Conservation (phyloP, 2,888 invertebrate genomes). For the Margaritifera margaritifera region DNA sequence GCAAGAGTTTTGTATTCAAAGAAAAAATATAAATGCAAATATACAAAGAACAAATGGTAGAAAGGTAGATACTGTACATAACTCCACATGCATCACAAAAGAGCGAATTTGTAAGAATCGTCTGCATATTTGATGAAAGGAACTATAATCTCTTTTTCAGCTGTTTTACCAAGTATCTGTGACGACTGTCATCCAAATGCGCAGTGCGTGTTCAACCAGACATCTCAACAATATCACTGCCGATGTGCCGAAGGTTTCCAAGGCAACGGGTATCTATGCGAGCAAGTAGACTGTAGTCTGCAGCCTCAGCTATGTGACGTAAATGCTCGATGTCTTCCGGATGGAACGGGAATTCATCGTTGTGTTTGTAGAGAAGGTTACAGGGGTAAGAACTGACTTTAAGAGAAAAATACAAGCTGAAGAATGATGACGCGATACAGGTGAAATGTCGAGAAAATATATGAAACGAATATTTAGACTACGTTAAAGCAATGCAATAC, state of each 20-base stretch:
- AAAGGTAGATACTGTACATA: too few species aligned
- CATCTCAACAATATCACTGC: constrained; percentile 44
- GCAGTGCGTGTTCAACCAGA: constrained; percentile 77
- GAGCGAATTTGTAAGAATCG: too few species aligned
- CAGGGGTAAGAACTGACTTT: constrained; percentile 38
- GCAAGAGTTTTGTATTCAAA: too few species aligned
- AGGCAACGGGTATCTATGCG: constrained; percentile 58
- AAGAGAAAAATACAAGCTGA: too few species aligned
- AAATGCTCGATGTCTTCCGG: constrained; percentile 56
- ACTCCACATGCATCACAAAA: too few species aligned
- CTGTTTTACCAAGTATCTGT: constrained; percentile 25
- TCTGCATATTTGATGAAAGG: too few species aligned
- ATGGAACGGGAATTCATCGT: constrained; percentile 32
- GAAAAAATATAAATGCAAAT: too few species aligned
- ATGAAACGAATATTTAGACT: too few species aligned
- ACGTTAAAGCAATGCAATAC: too few species aligned
- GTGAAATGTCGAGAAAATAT: too few species aligned
- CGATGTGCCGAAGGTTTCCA: constrained; percentile 53
- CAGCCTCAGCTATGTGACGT: constrained; percentile 51
- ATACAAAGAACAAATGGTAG: too few species aligned
- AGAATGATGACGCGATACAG: too few species aligned
- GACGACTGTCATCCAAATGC: constrained; percentile 88
- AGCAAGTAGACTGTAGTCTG: constrained; percentile 41
- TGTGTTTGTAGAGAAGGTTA: constrained; percentile 62
- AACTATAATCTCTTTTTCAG: not conserved